phyloP scores from a whole-genome alignment of 2,113 vertebrate species.

The Dasyprocta punctata region DNA sequence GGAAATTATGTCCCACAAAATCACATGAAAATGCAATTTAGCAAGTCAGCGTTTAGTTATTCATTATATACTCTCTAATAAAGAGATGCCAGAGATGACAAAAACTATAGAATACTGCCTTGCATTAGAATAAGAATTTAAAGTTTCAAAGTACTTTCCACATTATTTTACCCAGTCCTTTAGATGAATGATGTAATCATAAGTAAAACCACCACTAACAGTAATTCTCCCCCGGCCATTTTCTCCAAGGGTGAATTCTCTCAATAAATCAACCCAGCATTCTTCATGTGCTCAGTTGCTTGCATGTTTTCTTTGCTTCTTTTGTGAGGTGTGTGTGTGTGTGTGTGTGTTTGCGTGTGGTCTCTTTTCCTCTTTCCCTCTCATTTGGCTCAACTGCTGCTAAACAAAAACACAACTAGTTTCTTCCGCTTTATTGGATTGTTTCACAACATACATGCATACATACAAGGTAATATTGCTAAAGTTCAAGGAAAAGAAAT shows the following conservation, averaged over 20 bases:
- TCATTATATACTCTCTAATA: neutral
- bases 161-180: neutral
- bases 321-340: too few species aligned
- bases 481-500: conserved; percentile 5
- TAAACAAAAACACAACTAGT: neutral
- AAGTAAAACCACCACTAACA: neutral
- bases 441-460: neutral
- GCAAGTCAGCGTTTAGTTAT: neutral
- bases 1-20: neutral
- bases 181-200: neutral
- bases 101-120: neutral
- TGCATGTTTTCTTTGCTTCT: neutral
- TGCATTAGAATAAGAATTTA: neutral
- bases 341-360: too few species aligned
- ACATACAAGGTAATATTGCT: neutral
- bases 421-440: conserved; percentile 14
- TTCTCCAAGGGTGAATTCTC: neutral
- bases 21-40: neutral
- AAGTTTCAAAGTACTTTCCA: neutral
- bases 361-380: neutral
- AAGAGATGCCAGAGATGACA: neutral
- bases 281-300: neutral
- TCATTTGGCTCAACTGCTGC: neutral
- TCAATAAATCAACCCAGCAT: neutral
- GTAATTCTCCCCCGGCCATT: neutral